phyloP scores from a whole-genome alignment of 2,888 invertebrate species.

The Pecten maximus region DNA sequence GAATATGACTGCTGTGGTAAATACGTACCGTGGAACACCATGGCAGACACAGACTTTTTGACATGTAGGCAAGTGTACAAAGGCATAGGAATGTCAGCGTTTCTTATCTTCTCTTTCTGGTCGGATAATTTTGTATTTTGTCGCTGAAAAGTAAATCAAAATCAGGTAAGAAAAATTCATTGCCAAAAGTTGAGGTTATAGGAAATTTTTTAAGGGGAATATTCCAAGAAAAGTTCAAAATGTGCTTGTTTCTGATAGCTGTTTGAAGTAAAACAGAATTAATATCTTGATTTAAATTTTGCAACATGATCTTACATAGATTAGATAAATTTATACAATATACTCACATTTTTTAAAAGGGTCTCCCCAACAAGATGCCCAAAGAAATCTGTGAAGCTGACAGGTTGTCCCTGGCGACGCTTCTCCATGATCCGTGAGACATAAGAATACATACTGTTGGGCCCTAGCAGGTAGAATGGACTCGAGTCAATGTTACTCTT shows the following conservation, averaged over 20 bases:
- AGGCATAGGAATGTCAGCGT: constrained; percentile 82
- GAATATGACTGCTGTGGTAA: not conserved
- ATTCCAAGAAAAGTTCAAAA: no score
- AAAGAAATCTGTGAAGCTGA: constrained; percentile 84
- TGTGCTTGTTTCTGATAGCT: not conserved
- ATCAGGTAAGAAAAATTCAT: no score
- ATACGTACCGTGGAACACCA: constrained; percentile 82
- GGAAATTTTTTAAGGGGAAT: no score
- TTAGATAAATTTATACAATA: not conserved
- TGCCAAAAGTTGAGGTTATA: no score
- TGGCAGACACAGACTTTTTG: constrained; percentile 83
- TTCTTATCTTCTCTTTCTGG: constrained; percentile 77
- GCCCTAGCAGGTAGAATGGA: constrained; percentile 79
- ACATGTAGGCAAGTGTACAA: constrained; percentile 83
- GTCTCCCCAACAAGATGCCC: constrained; percentile 83
- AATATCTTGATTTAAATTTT: not conserved
- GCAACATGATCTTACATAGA: not conserved
- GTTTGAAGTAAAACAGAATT: not conserved
- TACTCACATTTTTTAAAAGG: constrained; percentile 80
- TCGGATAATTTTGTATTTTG: constrained; percentile 79
- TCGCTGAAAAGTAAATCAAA: no score
- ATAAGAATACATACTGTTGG: constrained; percentile 77
- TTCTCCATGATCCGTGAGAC: constrained; percentile 78
- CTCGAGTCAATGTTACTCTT: constrained; percentile 78
- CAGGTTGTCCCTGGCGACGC: constrained; percentile 82